Evolutionary conservation across 2,888 invertebrate species (phyloP), one percentile per base, ranked within the genome.

Genomic region (Masnerella sp.): DNA sequence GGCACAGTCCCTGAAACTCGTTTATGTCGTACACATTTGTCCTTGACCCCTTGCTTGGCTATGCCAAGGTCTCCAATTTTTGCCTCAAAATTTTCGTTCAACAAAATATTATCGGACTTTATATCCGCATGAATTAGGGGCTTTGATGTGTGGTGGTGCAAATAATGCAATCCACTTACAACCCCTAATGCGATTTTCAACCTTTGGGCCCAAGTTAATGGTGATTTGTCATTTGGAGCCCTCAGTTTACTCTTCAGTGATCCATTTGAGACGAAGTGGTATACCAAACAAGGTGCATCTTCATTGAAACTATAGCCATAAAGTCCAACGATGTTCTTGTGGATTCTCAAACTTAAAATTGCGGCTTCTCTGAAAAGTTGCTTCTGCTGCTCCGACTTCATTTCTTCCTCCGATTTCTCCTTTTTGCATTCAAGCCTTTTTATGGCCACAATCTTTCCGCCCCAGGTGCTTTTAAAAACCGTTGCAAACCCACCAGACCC

Each of bases 31-130:
- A n/a, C n/a, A n/a, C n/a, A n/a, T n/a, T n/a, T 32, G n/a, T 14
- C 36, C 9, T 9, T 36, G 4, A 14, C 92, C 0, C 93, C 93
- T 84, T 95, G 94, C 59, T 96, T 90, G 0, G 96, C 96, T 28
- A 98, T 89, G 0, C 97, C 99, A 88, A 99, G 99, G 88, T 99
- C 99, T 0, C 98, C 98, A 47, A 99, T 95, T 88, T 95, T 95
- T 0, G 98, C 96, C 82, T 93, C 93, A 69, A 94, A 91, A 83
- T 95, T 93, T 68, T 91, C 91, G 85, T 98, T 97, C 40, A 99
- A 89, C 0, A 99, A 89, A 73, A 99, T 97, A 87, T 99, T 99
- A 0, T 97, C 98, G 51, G 95, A 95, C 87, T 98, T 98, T 45
- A 99, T 96, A 81, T 99, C 98, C 0, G 98, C 97, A 83, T 99